Base-by-base conservation (phyloP, 2,888 invertebrate genomes). In the Pocota personata region DNA sequence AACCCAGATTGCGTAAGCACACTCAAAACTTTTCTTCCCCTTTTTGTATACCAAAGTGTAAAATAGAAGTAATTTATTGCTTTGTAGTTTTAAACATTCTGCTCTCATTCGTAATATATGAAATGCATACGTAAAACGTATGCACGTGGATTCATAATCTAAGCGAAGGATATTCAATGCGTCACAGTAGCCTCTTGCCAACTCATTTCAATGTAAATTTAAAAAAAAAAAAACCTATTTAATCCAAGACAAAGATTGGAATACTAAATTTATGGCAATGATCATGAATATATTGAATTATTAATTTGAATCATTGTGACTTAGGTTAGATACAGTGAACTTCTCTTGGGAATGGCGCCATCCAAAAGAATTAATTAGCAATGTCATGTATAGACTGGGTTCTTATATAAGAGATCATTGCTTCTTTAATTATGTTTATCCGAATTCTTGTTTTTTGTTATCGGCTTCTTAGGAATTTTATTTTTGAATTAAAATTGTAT, bases 121-220 rank as follows among this genome's bases (percentile, higher is more conserved):
- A 27, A 43, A 27, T 27, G 43, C 27, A 40, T 14, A 40, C 27
- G 14, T 43, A 3, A 43, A 16, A 62, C 14, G 30, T 27, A 62
- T 62, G 62, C 62, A 30, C 62, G 62, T 62, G 62, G 43, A 43
- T 30, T 43, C 43, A 27, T 62, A 62, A 62, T 62, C 58, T 12
- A 3, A 14, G 5, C 62, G 43, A 30, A 62, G 62, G 30, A 30
- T 62, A 6, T 43, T 27, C 12, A 46, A 30, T 27, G 43, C 62
- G 43, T 62, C 62, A 46, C 27, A 30, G 16, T 2, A 19, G 52
- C 30, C 48, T 24, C 2, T 3, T 35, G 12, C 35, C 40, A 5
- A 14, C 40, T 30, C 30, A 52, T n/a, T 16, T 35, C 14, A 14
- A 35, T 35, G 32, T 60, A 60, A 43, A 43, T 27, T 8, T 10